These are phyloP conservation scores for Amphimedon queenslandica DNA, from an alignment of 37 sponge, comb jelly and placozoan genomes.

Conservation along the genomic window DNA sequence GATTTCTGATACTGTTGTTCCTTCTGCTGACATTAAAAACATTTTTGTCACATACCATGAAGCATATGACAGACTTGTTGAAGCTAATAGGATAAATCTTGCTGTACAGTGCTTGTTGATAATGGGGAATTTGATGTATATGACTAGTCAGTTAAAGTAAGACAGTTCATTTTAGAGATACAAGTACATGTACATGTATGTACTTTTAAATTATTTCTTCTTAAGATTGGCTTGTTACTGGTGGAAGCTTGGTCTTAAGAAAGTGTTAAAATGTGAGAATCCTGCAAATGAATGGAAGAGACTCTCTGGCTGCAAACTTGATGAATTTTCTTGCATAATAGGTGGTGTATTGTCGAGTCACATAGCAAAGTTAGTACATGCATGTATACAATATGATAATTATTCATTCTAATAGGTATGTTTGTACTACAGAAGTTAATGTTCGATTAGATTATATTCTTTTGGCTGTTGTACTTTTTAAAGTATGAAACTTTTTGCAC, in stretches of 20 bases:
- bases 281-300: slow-evolving; percentile 34
- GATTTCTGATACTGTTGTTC: not conserved
- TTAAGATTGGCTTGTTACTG: slow-evolving; percentile 44
- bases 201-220: too few relatives aligned
- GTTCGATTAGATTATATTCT: too few relatives aligned
- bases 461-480: too few relatives aligned
- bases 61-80: slow-evolving; percentile 30
- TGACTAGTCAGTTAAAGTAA: slow-evolving; percentile 50
- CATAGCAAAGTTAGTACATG: too few relatives aligned
- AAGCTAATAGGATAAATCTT: slow-evolving; percentile 22
- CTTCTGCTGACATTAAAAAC: not conserved
- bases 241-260: slow-evolving; percentile 59
- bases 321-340: too few relatives aligned
- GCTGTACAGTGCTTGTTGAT: slow-evolving; percentile 54
- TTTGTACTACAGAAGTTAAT: too few relatives aligned
- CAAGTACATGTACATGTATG: not conserved
- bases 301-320: too few relatives aligned
- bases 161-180: slow-evolving; percentile 5
- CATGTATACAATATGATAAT: too few relatives aligned
- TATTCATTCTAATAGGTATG: too few relatives aligned
- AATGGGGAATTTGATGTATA: slow-evolving; percentile 45
- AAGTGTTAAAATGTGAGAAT: slow-evolving; percentile 25
- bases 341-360: too few relatives aligned
- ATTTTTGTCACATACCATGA: slow-evolving; percentile 20
- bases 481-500: too few relatives aligned